These are phyloP conservation scores for Hystrix brachyura DNA, from an alignment of 2,113 vertebrate genomes.

Conservation along the genomic window DNA sequence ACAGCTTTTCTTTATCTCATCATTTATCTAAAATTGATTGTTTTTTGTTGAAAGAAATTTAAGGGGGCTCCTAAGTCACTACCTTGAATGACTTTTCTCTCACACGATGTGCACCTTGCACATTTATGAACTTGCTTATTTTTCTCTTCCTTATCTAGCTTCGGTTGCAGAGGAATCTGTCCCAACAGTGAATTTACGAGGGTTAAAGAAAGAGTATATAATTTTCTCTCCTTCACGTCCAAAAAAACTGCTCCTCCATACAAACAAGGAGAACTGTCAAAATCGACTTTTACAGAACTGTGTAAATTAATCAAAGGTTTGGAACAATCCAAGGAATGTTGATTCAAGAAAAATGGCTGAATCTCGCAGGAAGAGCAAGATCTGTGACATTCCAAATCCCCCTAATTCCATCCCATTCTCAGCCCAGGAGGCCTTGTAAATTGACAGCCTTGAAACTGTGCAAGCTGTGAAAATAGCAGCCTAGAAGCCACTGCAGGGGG, in stretches of 20 bases:
- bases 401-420: neutral
- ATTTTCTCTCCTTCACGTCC: neutral
- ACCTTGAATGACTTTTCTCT: neutral
- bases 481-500: neutral
- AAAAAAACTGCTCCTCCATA: neutral
- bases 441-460: neutral
- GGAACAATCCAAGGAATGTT: neutral
- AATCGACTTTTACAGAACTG: neutral
- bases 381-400: neutral
- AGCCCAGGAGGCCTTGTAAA: neutral
- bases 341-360: slow-evolving; percentile 10
- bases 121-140: neutral
- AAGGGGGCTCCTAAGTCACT: neutral
- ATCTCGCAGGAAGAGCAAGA: neutral
- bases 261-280: neutral
- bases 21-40: neutral
- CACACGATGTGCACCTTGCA: too few species aligned
- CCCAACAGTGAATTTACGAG: neutral
- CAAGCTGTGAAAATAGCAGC: neutral
- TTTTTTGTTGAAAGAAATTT: neutral
- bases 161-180: neutral
- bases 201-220: neutral
- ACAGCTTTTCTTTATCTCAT: neutral
- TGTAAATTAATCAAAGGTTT: slow-evolving; percentile 48
- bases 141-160: neutral